A percentile compares a stretch with the other conserved stretches of the same genome.
phyloP scores from a whole-genome alignment of 2,888 invertebrate genomes.

The Conus canariensis region DNA sequence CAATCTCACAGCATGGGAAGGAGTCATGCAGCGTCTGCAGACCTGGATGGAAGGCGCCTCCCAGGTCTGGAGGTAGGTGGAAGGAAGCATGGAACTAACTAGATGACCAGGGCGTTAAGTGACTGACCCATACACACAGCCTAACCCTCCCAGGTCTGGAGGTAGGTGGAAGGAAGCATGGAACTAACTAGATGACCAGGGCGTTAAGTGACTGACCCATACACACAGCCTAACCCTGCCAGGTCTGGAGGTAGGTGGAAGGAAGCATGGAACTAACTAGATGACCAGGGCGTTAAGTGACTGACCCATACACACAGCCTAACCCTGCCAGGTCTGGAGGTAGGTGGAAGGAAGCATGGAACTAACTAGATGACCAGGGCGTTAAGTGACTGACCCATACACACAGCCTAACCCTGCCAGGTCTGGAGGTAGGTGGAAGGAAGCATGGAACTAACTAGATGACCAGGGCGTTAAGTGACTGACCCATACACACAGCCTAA shows the following conservation, averaged over 20 bases:
- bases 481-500: background rate
- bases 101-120: background rate
- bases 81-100: background rate
- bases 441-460: background rate
- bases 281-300: background rate
- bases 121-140: background rate
- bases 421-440: too few species aligned
- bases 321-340: too few species aligned
- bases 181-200: background rate
- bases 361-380: background rate
- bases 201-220: background rate
- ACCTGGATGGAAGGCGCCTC: conserved; percentile 32
- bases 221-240: background rate
- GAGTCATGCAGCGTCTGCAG: conserved; percentile 28
- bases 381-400: background rate
- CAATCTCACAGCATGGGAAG: conserved; percentile 28
- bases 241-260: too few species aligned
- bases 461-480: background rate
- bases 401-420: background rate
- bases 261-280: background rate
- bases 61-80: conserved; percentile 20
- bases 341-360: background rate
- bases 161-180: background rate
- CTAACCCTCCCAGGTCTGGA: background rate
- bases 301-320: background rate